phyloP scores from a whole-genome alignment of 2,888 invertebrate genomes.

The Xanthorhoe designata region DNA sequence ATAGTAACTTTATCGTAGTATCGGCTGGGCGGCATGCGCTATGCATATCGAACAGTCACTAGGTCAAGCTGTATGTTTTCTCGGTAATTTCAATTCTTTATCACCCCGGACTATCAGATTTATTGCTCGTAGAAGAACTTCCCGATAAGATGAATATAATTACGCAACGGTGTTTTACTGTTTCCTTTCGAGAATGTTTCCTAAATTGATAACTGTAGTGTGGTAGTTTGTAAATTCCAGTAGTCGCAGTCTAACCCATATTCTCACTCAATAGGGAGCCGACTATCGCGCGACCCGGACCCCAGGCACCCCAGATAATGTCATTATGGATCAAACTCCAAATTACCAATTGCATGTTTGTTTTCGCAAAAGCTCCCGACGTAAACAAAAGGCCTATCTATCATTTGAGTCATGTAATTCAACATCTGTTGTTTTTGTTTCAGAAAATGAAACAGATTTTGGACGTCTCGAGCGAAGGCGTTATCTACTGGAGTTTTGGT shows the following conservation, averaged over 20 bases:
- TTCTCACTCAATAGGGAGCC: constrained; percentile 58
- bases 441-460: constrained; percentile 75
- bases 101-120: constrained; percentile 13
- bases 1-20: constrained; percentile 41
- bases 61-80: constrained; percentile 48
- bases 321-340: constrained; percentile 58
- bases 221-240: neutral
- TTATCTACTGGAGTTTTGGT: constrained; percentile 86
- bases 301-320: constrained; percentile 71
- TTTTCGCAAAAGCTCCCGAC: constrained; percentile 17
- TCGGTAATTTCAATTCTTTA: constrained; percentile 17
- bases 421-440: constrained; percentile 20
- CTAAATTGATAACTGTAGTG: neutral
- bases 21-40: constrained; percentile 34
- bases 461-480: constrained; percentile 77
- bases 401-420: neutral
- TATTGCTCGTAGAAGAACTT: constrained; percentile 16
- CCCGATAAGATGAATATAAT: neutral
- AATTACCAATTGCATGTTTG: constrained; percentile 51
- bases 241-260: constrained; percentile 61
- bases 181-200: neutral
- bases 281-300: constrained; percentile 66
- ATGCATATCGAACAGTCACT: constrained; percentile 51
- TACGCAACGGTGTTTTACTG: neutral
- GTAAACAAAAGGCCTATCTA: constrained; percentile 14